Conservation (phyloP, 2,797 vertebrate genomes). For the Paratrypauchen microcephalus region DNA sequence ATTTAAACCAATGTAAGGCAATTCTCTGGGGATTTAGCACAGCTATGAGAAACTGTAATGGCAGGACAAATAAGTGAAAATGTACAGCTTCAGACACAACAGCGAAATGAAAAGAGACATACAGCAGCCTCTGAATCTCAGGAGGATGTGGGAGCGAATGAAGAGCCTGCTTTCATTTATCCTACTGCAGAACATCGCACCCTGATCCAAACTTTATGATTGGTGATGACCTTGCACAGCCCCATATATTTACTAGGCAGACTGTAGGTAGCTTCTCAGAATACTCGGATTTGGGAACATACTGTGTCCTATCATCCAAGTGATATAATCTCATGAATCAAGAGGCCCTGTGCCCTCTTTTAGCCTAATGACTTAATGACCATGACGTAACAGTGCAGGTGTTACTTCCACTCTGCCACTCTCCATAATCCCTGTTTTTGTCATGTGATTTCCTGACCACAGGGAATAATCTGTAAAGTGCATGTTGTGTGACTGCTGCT, state of each 20-base stretch:
- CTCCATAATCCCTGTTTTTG: conserved; percentile 34
- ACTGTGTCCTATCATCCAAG: conserved; percentile 28
- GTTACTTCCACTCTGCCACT: conserved; percentile 14
- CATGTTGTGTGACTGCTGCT: conserved; percentile 20
- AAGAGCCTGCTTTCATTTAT: conserved; percentile 17
- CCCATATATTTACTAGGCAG: conserved; percentile 21
- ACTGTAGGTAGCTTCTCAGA: conserved; percentile 28
- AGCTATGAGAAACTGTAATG: conserved; percentile 22
- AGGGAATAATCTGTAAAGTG: conserved; percentile 33
- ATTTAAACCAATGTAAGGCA: conserved; percentile 32
- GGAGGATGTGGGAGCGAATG: conserved; percentile 39
- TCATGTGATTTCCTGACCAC: conserved; percentile 24
- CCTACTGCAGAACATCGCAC: conserved; percentile 16
- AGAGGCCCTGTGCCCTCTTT: neutral
- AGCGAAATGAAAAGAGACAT: conserved; percentile 24
- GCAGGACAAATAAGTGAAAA: conserved; percentile 38
- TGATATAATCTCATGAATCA: conserved; percentile 57
- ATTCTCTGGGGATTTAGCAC: conserved; percentile 27
- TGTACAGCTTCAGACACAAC: conserved; percentile 28
- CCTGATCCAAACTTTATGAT: conserved; percentile 28
- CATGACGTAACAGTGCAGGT: conserved; percentile 29
- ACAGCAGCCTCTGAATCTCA: conserved; percentile 31
- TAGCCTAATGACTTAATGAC: neutral
- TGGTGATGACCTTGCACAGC: conserved; percentile 39
- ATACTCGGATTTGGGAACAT: conserved; percentile 35